A percentile compares a stretch with the other conserved stretches of the same genome.
These are phyloP conservation scores for Malaclemys terrapin DNA, from an alignment of 2,113 vertebrate species.

Conservation along the genomic window DNA sequence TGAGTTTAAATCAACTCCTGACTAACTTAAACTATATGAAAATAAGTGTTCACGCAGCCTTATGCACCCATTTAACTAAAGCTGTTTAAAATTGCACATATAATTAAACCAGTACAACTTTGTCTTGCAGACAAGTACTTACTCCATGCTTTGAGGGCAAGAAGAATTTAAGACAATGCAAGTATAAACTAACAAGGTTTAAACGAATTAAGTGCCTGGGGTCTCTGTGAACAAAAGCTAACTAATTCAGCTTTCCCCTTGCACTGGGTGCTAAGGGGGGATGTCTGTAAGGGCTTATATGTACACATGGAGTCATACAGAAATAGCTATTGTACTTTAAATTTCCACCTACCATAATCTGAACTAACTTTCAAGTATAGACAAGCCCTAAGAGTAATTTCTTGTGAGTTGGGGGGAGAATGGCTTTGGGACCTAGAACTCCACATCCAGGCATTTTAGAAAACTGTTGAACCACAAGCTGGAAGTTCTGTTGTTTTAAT, in stretches of 20 bases:
- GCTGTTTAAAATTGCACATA: neutral
- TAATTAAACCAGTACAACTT: neutral
- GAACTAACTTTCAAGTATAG: neutral
- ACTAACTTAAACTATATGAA: neutral
- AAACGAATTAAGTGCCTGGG: neutral
- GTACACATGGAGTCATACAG: neutral
- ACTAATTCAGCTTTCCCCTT: neutral
- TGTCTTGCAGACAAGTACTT: neutral
- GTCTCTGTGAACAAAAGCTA: neutral
- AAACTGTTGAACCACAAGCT: neutral
- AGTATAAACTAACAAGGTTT: neutral
- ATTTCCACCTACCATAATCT: neutral
- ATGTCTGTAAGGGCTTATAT: neutral
- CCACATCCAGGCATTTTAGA: neutral
- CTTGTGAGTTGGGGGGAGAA: neutral
- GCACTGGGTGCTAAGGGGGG: neutral
- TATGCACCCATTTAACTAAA: neutral
- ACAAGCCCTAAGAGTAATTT: neutral
- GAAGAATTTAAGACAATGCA: neutral
- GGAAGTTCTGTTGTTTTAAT: too few species aligned
- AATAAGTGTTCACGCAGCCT: neutral
- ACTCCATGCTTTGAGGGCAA: neutral
- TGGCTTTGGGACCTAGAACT: neutral
- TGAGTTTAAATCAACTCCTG: neutral
- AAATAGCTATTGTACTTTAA: neutral